Evolutionary conservation across 2,113 vertebrate genomes (phyloP), one percentile per base, ranked within the genome.

Genomic region (Solea senegalensis): DNA sequence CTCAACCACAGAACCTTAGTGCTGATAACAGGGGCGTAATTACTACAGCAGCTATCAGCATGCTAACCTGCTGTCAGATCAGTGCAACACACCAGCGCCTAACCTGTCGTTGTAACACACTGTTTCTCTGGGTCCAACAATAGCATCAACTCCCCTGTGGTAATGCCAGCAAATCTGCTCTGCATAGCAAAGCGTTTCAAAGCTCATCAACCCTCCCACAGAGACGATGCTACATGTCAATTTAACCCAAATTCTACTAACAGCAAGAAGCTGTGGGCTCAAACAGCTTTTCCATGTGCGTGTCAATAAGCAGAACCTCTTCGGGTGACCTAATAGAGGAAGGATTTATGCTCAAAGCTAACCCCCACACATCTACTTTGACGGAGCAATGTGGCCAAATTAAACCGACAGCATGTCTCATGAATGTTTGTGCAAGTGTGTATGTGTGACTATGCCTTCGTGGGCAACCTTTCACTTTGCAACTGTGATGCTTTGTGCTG

Each of bases 121-220:
- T 58, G 67, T 74, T 74, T 69, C 44, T 78, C 44, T 60, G 72
- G 66, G 59, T 84, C 86, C 83, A 84, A 84, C 90, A 85, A 89
- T 80, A 87, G 84, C 85, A 68, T 67, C 50, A 1, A 13, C 52
- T 81, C 88, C 88, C 90, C 79, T 44, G 83, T 73, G 88, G 84
- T 78, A 16, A 12, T 27, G 71, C 71, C 58, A 67, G 83, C 64
- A 65, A 65, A 74, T 69, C 74, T 55, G 81, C 84, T 78, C 70
- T 52, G 79, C 80, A 21, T 67, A 74, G 56, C 28, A 59, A 55
- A 83, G 50, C n/a, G 77, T 79, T 82, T 86, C 82, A 81, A 56
- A 81, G 69, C 74, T 82, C 76, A 88, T 88, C 87, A 85, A 56
- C 69, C 81, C 81, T 78, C 85, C 70, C 72, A 72, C 74, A 65